A percentile compares a stretch with the other conserved stretches of the same genome.
Conservation (phyloP, 2,113 vertebrate genomes). For the Gambusia affinis region DNA sequence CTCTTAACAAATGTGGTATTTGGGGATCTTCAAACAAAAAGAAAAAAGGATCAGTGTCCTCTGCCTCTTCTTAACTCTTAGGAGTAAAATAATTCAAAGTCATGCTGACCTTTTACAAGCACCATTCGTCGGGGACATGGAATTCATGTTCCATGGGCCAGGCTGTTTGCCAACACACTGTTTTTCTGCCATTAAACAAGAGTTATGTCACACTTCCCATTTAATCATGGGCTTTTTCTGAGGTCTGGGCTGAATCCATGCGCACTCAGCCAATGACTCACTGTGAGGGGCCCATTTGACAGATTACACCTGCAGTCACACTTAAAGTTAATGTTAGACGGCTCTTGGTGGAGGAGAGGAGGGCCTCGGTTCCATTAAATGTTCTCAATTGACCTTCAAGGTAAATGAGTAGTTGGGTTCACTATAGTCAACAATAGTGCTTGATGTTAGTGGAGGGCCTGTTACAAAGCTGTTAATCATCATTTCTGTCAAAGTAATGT, state of each 20-base stretch:
- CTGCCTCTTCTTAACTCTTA: slow-evolving; percentile 56
- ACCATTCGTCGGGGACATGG: slow-evolving; percentile 63
- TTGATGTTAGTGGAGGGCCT: slow-evolving; percentile 16
- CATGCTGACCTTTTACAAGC: slow-evolving; percentile 77
- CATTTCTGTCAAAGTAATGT: slow-evolving; percentile 47
- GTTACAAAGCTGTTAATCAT: slow-evolving; percentile 35
- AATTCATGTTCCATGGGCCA: slow-evolving; percentile 70
- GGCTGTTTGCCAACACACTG: slow-evolving; percentile 70
- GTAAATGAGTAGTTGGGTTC: slow-evolving; percentile 47
- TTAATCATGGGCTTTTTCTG: slow-evolving; percentile 70
- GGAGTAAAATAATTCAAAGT: slow-evolving; percentile 74
- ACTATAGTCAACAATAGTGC: slow-evolving; percentile 41
- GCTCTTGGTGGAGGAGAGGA: slow-evolving; percentile 32
- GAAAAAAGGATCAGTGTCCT: slow-evolving; percentile 63
- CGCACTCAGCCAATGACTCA: slow-evolving; percentile 62
- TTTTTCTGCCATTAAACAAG: slow-evolving; percentile 80
- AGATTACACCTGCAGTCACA: slow-evolving; percentile 77
- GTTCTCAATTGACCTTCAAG: slow-evolving; percentile 74
- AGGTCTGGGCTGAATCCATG: slow-evolving; percentile 56
- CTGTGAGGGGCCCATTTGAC: slow-evolving; percentile 68
- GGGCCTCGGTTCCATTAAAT: slow-evolving; percentile 65
- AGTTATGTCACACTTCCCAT: slow-evolving; percentile 77
- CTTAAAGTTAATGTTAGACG: slow-evolving; percentile 73
- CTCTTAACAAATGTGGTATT: slow-evolving; percentile 48
- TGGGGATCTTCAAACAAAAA: slow-evolving; percentile 36